A percentile compares a stretch with the other conserved stretches of the same genome.
These are phyloP conservation scores for Dryas iulia DNA, from an alignment of 1,140 invertebrate genomes.

Conservation along the genomic window DNA sequence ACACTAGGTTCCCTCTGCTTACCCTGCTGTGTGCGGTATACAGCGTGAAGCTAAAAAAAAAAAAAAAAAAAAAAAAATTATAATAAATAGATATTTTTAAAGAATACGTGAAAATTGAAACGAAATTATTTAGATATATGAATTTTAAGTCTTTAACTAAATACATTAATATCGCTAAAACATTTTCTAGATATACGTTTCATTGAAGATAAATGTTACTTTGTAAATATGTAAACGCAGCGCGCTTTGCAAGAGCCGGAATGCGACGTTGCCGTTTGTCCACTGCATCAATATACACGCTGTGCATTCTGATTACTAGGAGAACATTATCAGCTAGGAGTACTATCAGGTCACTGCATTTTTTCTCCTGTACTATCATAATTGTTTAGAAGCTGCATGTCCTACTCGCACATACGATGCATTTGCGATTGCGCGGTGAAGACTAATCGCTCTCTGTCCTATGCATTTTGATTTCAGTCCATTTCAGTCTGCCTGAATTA, in stretches of 20 bases:
- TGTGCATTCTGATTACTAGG: slow-evolving; percentile 23
- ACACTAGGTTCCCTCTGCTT: no score
- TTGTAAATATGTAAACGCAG: not conserved
- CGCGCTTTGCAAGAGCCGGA: not conserved
- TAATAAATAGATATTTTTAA: no score
- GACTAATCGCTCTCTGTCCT: not conserved
- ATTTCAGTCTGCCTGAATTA: slow-evolving; percentile 7
- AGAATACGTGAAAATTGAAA: no score
- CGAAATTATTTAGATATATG: no score
- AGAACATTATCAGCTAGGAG: slow-evolving; percentile 10
- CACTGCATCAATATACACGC: slow-evolving; percentile 29
- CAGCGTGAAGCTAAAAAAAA: no score
- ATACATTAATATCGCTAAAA: no score
- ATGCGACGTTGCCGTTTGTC: not conserved
- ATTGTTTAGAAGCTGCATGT: slow-evolving; percentile 17
- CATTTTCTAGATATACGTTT: no score
- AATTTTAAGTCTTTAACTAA: no score
- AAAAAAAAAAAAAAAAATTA: no score
- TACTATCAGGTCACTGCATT: slow-evolving; percentile 22
- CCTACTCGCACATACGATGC: slow-evolving; percentile 17
- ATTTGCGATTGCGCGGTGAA: slow-evolving; percentile 22
- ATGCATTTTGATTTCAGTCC: not conserved
- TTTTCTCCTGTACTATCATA: slow-evolving; percentile 11
- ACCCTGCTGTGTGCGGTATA: no score
- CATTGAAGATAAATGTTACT: no score